Conservation (phyloP, 2,888 invertebrate genomes). For the Hydriomena furcata region DNA sequence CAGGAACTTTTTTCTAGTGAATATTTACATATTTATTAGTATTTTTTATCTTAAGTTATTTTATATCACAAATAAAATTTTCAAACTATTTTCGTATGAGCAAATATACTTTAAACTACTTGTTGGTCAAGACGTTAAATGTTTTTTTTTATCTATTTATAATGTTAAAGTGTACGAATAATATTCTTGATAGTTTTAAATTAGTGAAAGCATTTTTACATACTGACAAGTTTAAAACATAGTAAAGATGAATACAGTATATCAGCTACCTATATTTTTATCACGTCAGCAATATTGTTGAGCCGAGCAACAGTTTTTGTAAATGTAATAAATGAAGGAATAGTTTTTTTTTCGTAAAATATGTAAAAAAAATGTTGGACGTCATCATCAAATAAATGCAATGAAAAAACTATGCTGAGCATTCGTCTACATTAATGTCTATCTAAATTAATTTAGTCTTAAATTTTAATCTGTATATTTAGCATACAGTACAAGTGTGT, state of each 20-base stretch:
- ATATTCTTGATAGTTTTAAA: conserved; percentile 12
- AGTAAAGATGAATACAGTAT: conserved; percentile 11
- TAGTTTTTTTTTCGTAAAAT: neutral
- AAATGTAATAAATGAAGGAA: neutral
- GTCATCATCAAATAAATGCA: conserved; percentile 43
- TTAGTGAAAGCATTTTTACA: conserved; percentile 1
- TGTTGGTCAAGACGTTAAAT: conserved; percentile 68
- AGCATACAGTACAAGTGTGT: conserved; percentile 70
- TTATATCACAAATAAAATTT: conserved; percentile 76
- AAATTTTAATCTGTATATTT: conserved; percentile 51
- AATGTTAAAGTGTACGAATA: neutral
- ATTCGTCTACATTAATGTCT: conserved; percentile 71
- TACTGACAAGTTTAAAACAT: conserved; percentile 15
- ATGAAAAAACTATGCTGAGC: conserved; percentile 60
- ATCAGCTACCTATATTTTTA: neutral
- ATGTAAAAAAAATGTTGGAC: conserved; percentile 38
- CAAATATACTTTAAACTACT: conserved; percentile 73
- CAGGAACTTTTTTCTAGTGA: conserved; percentile 63
- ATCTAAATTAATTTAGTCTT: conserved; percentile 69
- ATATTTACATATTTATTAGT: conserved; percentile 63
- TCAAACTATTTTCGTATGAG: conserved; percentile 73
- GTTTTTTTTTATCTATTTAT: conserved; percentile 41
- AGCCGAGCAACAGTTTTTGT: neutral
- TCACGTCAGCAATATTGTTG: conserved; percentile 1
- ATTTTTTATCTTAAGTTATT: conserved; percentile 39